Evolutionary conservation across 2,797 vertebrate genomes (phyloP).

Genomic region (Sebastolobus altivelis): DNA sequence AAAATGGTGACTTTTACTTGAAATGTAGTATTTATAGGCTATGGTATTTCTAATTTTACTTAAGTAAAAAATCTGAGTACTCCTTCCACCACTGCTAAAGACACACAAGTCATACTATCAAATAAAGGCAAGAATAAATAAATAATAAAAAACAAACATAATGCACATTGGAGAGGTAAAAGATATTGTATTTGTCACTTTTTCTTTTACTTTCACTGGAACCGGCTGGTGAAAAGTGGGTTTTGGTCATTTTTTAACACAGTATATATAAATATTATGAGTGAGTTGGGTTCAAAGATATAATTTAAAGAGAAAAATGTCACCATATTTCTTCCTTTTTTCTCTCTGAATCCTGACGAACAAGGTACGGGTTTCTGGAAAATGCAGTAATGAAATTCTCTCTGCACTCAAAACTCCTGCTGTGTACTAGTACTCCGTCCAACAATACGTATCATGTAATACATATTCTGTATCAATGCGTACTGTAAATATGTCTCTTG

Average conservation of each 20-base stretch:
- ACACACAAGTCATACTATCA: neutral
- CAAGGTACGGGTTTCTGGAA: neutral
- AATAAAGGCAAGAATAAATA: neutral
- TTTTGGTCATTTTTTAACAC: neutral
- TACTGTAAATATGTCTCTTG: neutral
- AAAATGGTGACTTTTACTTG: no score
- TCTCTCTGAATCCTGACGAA: neutral
- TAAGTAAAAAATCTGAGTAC: no score
- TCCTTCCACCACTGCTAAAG: no score
- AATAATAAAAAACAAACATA: neutral
- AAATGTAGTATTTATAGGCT: no score
- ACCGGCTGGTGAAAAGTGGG: neutral
- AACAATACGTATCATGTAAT: neutral
- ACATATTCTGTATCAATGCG: neutral
- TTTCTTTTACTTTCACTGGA: neutral
- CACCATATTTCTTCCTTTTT: neutral
- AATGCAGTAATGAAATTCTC: conserved; percentile 12
- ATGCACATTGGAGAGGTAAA: neutral
- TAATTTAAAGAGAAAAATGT: neutral
- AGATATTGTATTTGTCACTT: neutral
- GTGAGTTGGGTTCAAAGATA: neutral
- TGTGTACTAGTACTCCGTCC: neutral
- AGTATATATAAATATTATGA: neutral
- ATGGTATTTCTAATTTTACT: no score
- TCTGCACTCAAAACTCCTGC: neutral